phyloP scores from a whole-genome alignment of 2,797 vertebrate species.

The Acanthopagrus latus region DNA sequence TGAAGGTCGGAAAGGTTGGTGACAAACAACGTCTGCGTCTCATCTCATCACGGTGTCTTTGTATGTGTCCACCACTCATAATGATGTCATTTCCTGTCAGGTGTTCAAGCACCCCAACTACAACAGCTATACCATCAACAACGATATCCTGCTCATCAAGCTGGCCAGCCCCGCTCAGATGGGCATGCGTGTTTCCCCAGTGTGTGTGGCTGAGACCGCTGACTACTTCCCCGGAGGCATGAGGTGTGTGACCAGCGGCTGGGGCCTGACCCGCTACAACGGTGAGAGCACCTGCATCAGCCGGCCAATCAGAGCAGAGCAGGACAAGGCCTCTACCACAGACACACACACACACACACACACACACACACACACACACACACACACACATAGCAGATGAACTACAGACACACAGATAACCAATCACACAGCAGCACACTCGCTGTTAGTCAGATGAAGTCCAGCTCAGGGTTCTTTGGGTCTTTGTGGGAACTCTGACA shows the following conservation, averaged over 20 bases:
- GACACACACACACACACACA: no score
- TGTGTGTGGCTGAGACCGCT: slow-evolving; percentile 78
- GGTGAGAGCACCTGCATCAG: slow-evolving; percentile 52
- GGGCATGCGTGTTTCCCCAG: slow-evolving; percentile 76
- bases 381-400: no score
- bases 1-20: slow-evolving; percentile 83
- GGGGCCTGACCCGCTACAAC: slow-evolving; percentile 84
- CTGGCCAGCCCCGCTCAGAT: slow-evolving; percentile 81
- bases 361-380: no score
- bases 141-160: slow-evolving; percentile 90
- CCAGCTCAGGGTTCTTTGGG: no score
- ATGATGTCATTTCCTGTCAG: slow-evolving; percentile 65
- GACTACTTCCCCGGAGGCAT: slow-evolving; percentile 80
- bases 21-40: background rate
- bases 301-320: slow-evolving; percentile 3
- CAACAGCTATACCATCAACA: slow-evolving; percentile 82
- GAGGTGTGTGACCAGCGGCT: slow-evolving; percentile 83
- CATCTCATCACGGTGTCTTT: rapidly evolving
- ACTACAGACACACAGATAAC: no score
- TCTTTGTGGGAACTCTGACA: no score
- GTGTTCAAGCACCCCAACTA: slow-evolving; percentile 88
- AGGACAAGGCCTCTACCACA: background rate
- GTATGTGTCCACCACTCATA: rapidly evolving
- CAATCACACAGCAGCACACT: no score
- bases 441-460: no score